A percentile compares a stretch with the other conserved stretches of the same genome.
Evolutionary conservation across 2,113 vertebrate species (phyloP).

Genomic region (Herpetotheres cachinnans): DNA sequence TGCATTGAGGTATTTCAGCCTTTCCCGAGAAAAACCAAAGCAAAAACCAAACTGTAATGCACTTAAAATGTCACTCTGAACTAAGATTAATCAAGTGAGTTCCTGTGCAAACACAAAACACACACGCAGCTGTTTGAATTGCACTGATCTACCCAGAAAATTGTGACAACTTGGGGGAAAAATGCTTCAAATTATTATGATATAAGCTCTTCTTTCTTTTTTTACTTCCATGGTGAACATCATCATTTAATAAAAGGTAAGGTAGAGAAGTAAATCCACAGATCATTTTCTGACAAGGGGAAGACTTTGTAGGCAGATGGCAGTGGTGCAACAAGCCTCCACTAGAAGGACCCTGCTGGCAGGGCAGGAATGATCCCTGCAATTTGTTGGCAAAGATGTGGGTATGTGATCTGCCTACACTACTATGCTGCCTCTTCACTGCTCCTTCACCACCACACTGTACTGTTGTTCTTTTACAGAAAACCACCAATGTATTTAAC

Average conservation of each 20-base stretch:
- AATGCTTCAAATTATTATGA: neutral
- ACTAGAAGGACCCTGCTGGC: neutral
- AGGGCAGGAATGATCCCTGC: neutral
- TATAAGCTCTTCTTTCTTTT: neutral
- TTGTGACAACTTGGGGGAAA: neutral
- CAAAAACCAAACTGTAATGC: neutral
- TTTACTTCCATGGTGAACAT: neutral
- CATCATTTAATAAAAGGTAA: neutral
- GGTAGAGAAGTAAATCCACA: neutral
- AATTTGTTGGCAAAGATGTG: neutral
- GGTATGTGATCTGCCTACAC: neutral
- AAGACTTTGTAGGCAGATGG: neutral
- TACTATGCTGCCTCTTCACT: neutral
- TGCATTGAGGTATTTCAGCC: neutral
- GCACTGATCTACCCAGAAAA: neutral
- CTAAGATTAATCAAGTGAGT: neutral
- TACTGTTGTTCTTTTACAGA: neutral
- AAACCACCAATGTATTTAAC: neutral
- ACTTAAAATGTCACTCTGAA: neutral
- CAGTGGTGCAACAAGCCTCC: neutral
- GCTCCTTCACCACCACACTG: neutral
- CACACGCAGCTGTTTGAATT: rapidly evolving
- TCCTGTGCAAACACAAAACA: neutral
- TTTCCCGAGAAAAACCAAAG: neutral
- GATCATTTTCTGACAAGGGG: neutral